A percentile compares a stretch with the other conserved stretches of the same genome.
Conservation (phyloP, 2,888 invertebrate species). For the Carcina quercana region DNA sequence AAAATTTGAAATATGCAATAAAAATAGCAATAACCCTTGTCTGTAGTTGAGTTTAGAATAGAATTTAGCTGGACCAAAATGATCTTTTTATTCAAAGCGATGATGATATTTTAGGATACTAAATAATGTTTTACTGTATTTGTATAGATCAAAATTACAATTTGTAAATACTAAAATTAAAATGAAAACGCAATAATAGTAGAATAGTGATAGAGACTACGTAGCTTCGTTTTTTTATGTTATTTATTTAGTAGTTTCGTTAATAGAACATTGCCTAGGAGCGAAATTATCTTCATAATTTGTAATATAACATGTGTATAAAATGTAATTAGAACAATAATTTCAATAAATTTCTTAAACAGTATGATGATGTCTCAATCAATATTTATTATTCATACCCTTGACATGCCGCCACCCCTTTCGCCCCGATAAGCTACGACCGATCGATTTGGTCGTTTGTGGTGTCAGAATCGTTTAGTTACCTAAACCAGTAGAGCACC, state of each 20-base stretch:
- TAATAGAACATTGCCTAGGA: slow-evolving; percentile 43
- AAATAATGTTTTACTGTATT: slow-evolving; percentile 57
- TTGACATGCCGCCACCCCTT: too few species aligned
- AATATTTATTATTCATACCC: too few species aligned
- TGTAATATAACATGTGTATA: slow-evolving; percentile 67
- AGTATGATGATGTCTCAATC: slow-evolving; percentile 20
- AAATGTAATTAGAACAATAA: slow-evolving; percentile 70
- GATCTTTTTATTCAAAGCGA: slow-evolving; percentile 57
- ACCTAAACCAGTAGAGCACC: too few species aligned
- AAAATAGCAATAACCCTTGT: slow-evolving; percentile 53
- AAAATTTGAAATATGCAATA: slow-evolving; percentile 35
- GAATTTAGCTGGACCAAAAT: slow-evolving; percentile 74
- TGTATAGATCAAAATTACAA: slow-evolving; percentile 45
- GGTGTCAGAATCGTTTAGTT: too few species aligned
- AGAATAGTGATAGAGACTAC: slow-evolving; percentile 49
- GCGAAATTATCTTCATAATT: slow-evolving; percentile 45
- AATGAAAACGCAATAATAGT: slow-evolving; percentile 71
- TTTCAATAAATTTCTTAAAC: slow-evolving; percentile 72
- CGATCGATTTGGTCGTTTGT: too few species aligned
- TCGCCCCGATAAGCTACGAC: too few species aligned
- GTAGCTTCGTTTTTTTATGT: slow-evolving; percentile 45
- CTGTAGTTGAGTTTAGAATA: slow-evolving; percentile 65
- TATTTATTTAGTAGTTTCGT: slow-evolving; percentile 60
- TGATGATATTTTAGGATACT: slow-evolving; percentile 42
- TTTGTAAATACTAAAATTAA: slow-evolving; percentile 62